Conservation (phyloP, 2,888 invertebrate genomes). For the Lottia gigantea region DNA sequence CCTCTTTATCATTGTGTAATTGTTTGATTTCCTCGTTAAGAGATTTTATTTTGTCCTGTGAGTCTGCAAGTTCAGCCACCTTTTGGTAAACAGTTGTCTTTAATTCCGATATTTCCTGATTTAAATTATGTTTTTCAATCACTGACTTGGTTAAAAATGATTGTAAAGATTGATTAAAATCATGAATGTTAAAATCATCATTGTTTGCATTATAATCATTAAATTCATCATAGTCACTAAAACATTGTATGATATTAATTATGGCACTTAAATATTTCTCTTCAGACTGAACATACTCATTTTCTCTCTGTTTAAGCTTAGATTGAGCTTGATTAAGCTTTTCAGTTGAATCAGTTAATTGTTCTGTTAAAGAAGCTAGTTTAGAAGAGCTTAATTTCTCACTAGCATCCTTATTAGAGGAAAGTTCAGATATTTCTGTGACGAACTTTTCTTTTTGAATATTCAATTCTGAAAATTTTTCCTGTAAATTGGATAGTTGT, state of each 20-base stretch:
- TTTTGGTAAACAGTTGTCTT: neutral
- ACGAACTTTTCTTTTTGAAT: constrained; percentile 17
- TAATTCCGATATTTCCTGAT: neutral
- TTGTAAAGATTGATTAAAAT: neutral
- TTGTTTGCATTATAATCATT: neutral
- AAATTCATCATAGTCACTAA: neutral
- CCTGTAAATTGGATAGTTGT: neutral
- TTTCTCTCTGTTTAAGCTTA: constrained; percentile 5
- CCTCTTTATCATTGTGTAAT: constrained; percentile 19
- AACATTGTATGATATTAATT: neutral
- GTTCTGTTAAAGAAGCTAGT: neutral
- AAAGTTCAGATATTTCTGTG: constrained; percentile 15
- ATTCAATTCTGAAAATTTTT: constrained; percentile 6
- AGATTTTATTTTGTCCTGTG: constrained; percentile 27
- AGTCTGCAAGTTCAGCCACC: constrained; percentile 27
- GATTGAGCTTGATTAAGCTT: constrained; percentile 9
- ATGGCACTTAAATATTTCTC: neutral
- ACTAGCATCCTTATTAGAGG: neutral
- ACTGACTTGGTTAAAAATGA: constrained; percentile 9
- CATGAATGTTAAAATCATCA: neutral
- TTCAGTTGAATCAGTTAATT: neutral
- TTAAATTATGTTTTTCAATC: constrained; percentile 9
- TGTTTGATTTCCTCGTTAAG: constrained; percentile 16
- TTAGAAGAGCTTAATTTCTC: constrained; percentile 12
- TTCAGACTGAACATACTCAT: neutral